phyloP scores from a whole-genome alignment of 2,888 invertebrate species.

The Sinopyrophorus schimmeli region DNA sequence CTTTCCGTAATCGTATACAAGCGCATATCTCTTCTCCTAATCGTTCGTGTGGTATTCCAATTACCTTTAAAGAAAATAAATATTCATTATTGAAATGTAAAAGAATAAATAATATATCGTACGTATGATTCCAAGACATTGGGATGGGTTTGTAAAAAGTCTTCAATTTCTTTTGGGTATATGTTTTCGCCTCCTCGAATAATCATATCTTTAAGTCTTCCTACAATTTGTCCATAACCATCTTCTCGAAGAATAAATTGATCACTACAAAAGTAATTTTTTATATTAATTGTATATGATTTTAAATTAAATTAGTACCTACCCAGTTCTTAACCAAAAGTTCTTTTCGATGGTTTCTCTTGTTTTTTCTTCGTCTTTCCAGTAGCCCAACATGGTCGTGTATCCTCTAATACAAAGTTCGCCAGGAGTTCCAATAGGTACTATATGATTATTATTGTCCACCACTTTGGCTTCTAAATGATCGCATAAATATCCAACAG shows the following conservation, averaged over 20 bases:
- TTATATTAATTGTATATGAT: too few relatives aligned
- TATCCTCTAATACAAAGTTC: conserved; percentile 79
- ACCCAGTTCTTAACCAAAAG: conserved; percentile 84
- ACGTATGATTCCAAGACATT: conserved; percentile 74
- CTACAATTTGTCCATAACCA: conserved; percentile 73
- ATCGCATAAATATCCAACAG: conserved; percentile 61
- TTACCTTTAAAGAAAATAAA: conserved; percentile 65
- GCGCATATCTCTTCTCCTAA: conserved; percentile 79
- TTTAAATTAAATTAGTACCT: conserved; percentile 29
- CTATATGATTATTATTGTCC: conserved; percentile 64
- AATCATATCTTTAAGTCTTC: conserved; percentile 77
- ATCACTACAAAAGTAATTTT: conserved; percentile 60
- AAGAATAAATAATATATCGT: too few relatives aligned
- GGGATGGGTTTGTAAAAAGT: conserved; percentile 72
- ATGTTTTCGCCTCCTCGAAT: conserved; percentile 84
- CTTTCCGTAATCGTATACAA: conserved; percentile 63
- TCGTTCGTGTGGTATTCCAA: conserved; percentile 73
- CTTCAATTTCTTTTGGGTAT: conserved; percentile 82
- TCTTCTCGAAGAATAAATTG: conserved; percentile 67
- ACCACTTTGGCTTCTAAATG: conserved; percentile 68
- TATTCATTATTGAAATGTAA: too few relatives aligned
- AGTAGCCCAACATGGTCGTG: conserved; percentile 79
- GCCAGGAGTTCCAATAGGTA: conserved; percentile 72
- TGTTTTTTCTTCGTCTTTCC: conserved; percentile 77
- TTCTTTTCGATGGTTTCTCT: conserved; percentile 65